Conservation (phyloP, 2,888 invertebrate species). For the Tetragonisca angustula region DNA sequence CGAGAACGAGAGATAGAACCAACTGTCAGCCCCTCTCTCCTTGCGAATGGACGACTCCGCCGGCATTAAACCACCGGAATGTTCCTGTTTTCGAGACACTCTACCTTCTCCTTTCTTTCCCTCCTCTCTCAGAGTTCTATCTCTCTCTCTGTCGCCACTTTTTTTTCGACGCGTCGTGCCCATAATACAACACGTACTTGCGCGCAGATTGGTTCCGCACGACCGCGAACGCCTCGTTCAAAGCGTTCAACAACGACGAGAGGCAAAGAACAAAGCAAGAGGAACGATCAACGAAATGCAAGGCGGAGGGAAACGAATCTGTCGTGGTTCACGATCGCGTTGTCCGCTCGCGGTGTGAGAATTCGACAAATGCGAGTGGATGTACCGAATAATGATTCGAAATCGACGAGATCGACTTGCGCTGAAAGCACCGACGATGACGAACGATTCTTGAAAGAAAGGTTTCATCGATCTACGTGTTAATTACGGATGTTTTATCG, state of each 20-base stretch:
- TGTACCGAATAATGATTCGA: not conserved
- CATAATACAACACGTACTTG: constrained; percentile 42
- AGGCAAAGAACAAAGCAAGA: not conserved
- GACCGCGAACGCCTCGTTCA: constrained; percentile 2
- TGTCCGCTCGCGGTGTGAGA: not conserved
- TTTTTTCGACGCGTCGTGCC: constrained; percentile 20
- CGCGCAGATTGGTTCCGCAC: constrained; percentile 48
- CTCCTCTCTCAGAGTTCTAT: not conserved
- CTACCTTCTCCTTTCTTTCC: constrained; percentile 38
- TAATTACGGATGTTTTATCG: not conserved
- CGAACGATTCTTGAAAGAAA: no score
- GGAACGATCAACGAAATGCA: constrained; percentile 35
- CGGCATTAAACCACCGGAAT: constrained; percentile 75
- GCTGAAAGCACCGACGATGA: no score
- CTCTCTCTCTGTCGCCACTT: constrained; percentile 1
- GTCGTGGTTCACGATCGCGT: constrained; percentile 31
- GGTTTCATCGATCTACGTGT: not conserved
- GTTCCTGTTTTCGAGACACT: constrained; percentile 73
- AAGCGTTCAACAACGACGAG: constrained; percentile 31
- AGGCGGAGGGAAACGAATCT: not conserved
- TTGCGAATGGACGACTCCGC: constrained; percentile 47
- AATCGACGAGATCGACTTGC: no score
- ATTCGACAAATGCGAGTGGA: no score
- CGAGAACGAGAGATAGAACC: constrained; percentile 24
- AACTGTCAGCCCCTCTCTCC: constrained; percentile 24